These are phyloP conservation scores for Thalassarche chlororhynchos DNA, from an alignment of 2,113 vertebrate genomes.

Conservation along the genomic window DNA sequence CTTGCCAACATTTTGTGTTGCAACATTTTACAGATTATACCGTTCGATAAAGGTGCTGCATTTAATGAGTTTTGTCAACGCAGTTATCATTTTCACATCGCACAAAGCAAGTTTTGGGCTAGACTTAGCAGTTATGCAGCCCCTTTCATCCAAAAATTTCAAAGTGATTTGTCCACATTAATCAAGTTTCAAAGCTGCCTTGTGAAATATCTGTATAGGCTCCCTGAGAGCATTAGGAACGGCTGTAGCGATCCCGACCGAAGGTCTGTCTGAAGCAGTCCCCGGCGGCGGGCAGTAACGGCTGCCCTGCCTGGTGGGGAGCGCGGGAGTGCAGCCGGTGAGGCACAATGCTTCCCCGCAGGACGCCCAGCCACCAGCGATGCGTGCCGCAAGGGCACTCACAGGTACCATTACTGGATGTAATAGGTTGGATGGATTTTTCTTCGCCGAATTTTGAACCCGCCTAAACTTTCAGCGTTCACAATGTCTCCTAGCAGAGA, in stretches of 20 bases:
- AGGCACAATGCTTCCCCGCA: neutral
- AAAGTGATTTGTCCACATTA: neutral
- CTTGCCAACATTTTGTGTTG: neutral
- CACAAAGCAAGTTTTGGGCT: neutral
- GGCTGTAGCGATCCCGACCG: fast-evolving
- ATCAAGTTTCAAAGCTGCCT: neutral
- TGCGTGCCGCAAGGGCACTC: neutral
- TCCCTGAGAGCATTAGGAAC: neutral
- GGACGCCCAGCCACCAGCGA: neutral
- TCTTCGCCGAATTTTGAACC: neutral
- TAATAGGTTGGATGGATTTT: neutral
- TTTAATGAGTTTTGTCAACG: slow-evolving; percentile 34
- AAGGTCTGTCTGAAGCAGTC: neutral
- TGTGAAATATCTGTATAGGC: neutral
- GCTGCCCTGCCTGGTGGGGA: neutral
- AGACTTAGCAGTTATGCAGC: neutral
- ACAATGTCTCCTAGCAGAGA: neutral
- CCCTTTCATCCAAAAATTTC: neutral
- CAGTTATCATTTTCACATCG: neutral
- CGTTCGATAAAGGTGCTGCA: neutral
- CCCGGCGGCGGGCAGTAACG: fast-evolving
- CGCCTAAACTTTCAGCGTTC: neutral
- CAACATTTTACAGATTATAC: neutral
- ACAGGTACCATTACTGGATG: neutral
- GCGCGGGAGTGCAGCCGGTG: fast-evolving